Evolutionary conservation across 2,113 vertebrate genomes (phyloP).

Genomic region (Pollimyrus isidori): DNA sequence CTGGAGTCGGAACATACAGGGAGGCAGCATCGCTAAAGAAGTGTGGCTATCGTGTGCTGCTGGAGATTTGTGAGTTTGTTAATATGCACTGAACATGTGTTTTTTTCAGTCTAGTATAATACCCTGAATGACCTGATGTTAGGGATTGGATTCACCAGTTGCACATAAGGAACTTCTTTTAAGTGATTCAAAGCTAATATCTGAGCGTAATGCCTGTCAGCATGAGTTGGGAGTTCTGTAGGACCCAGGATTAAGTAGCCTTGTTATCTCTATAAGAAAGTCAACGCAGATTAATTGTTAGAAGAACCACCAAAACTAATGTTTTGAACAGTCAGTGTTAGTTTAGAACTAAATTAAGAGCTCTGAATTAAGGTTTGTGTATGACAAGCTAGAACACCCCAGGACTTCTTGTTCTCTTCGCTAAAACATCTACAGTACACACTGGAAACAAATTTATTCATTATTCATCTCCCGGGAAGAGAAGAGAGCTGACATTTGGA

Average conservation of each 20-base stretch:
- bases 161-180: neutral
- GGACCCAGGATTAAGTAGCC: neutral
- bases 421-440: neutral
- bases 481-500: neutral
- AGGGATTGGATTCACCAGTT: neutral
- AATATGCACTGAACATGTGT: neutral
- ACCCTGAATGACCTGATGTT: neutral
- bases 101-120: neutral
- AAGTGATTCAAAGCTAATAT: neutral
- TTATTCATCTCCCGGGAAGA: neutral
- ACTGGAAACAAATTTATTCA: neutral
- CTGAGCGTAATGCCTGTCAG: neutral
- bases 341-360: neutral
- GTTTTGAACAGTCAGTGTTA: neutral
- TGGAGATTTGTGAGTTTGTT: conserved; percentile 32
- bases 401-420: neutral
- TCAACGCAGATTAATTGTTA: neutral
- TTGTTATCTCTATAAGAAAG: neutral
- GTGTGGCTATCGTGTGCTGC: conserved; percentile 50
- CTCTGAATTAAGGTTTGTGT: neutral
- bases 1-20: conserved; percentile 11
- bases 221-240: neutral
- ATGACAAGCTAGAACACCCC: neutral
- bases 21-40: conserved; percentile 30
- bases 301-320: neutral